Base-by-base conservation (phyloP, 2,113 vertebrate genomes). In the Camelus dromedarius region DNA sequence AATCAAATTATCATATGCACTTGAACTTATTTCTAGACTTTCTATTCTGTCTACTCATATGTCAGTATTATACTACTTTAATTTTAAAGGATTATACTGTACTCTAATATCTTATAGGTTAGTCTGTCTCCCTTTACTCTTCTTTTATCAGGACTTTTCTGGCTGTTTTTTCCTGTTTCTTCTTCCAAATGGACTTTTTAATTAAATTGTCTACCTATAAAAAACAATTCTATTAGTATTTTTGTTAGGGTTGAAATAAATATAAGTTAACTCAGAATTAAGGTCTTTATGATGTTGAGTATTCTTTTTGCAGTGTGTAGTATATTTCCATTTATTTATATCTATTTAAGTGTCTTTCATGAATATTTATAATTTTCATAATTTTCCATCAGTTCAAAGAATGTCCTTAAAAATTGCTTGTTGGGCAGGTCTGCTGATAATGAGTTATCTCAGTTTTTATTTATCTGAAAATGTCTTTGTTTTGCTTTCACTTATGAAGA, bases 161-260 rank as follows among this genome's bases (percentile, higher is more conserved):
- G 30, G n/a, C 7, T 91, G 6, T n/a, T 52, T 93, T 81, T 73
- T 70, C 12, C 69, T 82, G 0, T 76, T 79, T 95, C n/a, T 92
- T 72, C 42, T 92, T 82, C 50, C 30, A 87, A 50, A 28, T 60
- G 6, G 35, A 82, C 10, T 90, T 86, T 76, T 56, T 75, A 92
- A 89, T 92, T 72, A 66, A 85, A 5, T 35, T 89, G 15, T 58
- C 20, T 80, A 64, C 0, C 6, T 70, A 0, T 22, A 85, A 14
- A 56, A 94, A 92, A 80, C 32, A 82, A 60, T 72, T 56, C 58
- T 84, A 5, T n/a, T 97, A 66, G 10, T 60, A 82, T 90, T 81
- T 94, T 81, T 94, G 42, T 73, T 69, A 62, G 1, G 2, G 24
- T 38, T 94, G 8, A 18, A 48, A 11, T 85, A 77, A 67, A 19